Conservation (phyloP, 1,140 invertebrate genomes). For the Cyclargus thomasi region DNA sequence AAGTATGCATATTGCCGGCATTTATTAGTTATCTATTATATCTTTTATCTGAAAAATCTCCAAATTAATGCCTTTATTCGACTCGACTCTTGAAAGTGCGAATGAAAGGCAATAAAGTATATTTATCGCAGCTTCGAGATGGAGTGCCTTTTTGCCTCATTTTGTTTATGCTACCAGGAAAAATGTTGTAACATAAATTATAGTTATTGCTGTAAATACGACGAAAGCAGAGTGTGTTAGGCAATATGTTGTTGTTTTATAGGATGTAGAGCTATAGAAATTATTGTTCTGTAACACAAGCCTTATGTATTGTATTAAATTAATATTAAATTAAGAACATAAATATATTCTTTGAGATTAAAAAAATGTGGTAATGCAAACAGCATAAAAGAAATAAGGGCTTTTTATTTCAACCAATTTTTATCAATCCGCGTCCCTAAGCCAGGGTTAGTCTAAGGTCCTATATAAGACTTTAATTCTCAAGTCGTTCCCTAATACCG, state of each 20-base stretch:
- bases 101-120: background rate
- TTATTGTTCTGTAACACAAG: too few relatives aligned
- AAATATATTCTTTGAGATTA: too few relatives aligned
- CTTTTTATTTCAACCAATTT: too few relatives aligned
- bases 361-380: too few relatives aligned
- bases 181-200: background rate
- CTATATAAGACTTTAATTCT: background rate
- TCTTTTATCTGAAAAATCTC: background rate
- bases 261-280: background rate
- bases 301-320: too few relatives aligned
- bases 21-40: background rate
- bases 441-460: background rate
- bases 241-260: background rate
- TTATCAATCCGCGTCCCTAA: background rate
- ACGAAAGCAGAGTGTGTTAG: background rate
- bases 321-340: too few relatives aligned
- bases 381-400: background rate
- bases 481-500: background rate
- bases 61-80: background rate
- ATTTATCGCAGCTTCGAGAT: background rate
- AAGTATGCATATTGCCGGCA: too few relatives aligned
- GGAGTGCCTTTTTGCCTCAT: background rate
- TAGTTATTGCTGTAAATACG: background rate
- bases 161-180: slow-evolving; percentile 1
- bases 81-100: background rate